Evolutionary conservation across 2,113 vertebrate species (phyloP).

Genomic region (Poicephalus meyeri): DNA sequence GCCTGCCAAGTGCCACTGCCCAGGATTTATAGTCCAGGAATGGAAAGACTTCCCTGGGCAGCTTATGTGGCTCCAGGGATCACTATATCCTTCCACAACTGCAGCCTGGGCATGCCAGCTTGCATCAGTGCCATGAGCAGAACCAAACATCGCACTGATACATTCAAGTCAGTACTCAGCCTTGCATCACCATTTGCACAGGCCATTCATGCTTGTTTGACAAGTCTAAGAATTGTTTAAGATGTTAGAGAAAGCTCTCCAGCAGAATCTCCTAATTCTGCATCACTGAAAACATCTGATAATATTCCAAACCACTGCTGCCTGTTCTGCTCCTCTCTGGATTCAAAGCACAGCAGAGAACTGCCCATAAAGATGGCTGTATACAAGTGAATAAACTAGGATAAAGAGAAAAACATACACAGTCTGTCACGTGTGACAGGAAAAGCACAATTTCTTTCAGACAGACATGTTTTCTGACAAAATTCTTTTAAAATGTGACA

Average conservation of each 20-base stretch:
- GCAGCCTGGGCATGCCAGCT: neutral
- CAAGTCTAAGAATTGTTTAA: neutral
- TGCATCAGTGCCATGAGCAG: rapidly evolving
- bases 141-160: neutral
- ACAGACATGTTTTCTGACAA: neutral
- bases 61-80: neutral
- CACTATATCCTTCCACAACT: neutral
- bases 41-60: neutral
- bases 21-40: neutral
- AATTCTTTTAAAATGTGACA: neutral
- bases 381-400: neutral
- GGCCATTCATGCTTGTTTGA: neutral
- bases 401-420: neutral
- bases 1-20: rapidly evolving
- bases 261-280: neutral
- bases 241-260: neutral
- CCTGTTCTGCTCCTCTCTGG: neutral
- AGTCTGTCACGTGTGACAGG: neutral
- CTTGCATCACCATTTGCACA: rapidly evolving
- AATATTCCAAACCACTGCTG: neutral
- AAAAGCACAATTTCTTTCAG: neutral
- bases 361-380: neutral
- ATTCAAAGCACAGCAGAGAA: neutral
- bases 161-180: neutral
- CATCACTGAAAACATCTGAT: neutral